Conservation (phyloP, 2,797 vertebrate genomes). For the Melanogrammus aeglefinus region DNA sequence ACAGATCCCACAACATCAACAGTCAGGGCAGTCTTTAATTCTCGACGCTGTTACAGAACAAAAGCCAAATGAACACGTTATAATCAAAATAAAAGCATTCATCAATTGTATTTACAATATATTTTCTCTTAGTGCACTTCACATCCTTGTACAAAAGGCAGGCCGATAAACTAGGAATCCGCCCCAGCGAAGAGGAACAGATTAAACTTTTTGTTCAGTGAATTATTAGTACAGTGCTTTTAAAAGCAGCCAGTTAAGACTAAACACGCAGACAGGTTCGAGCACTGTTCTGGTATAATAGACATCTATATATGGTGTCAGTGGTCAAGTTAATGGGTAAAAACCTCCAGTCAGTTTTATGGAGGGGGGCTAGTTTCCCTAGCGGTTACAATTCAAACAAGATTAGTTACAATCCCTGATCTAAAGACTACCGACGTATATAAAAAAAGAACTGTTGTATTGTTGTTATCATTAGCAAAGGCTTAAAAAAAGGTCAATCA, state of each 20-base stretch:
- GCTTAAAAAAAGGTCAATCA: background rate
- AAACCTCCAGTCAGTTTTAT: background rate
- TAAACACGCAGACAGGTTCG: background rate
- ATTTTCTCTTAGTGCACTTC: conserved; percentile 68
- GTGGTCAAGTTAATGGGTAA: conserved; percentile 21
- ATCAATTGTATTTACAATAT: conserved; percentile 41
- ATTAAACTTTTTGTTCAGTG: conserved; percentile 18
- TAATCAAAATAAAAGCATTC: conserved; percentile 35
- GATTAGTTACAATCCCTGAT: conserved; percentile 1
- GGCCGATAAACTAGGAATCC: conserved; percentile 20
- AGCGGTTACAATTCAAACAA: background rate
- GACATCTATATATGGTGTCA: background rate
- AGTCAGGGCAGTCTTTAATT: conserved; percentile 74
- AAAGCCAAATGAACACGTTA: conserved; percentile 47
- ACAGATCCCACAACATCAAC: conserved; percentile 29
- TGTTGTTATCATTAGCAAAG: background rate
- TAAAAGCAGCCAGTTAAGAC: conserved; percentile 27
- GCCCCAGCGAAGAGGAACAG: conserved; percentile 31
- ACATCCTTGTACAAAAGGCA: conserved; percentile 3
- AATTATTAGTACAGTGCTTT: conserved; percentile 21
- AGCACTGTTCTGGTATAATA: conserved; percentile 1
- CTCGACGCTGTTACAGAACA: conserved; percentile 60
- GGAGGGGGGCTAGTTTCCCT: background rate
- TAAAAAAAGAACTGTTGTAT: background rate
- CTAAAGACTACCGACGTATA: background rate